Evolutionary conservation across 2,113 vertebrate genomes (phyloP), one percentile per base, ranked within the genome.

Genomic region (Otocyon megalotis): DNA sequence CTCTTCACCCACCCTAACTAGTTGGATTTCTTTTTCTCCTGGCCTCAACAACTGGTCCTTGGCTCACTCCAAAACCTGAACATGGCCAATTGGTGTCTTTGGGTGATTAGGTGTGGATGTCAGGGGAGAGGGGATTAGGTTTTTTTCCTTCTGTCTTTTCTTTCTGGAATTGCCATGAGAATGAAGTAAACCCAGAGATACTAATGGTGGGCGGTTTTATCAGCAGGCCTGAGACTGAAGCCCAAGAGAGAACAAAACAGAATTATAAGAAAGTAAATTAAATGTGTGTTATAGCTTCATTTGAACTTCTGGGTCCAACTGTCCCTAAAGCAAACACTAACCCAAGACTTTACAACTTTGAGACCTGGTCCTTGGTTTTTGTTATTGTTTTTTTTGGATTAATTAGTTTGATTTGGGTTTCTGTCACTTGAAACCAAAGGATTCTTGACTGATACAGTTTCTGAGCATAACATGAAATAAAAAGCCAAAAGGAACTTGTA

Each of bases 251-350:
- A 6, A 63, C 30, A 56, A 60, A 56, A 28, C 2, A 54, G 22
- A n/a, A 69, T 30, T 16, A 62, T 16, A 62, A 71, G 82, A 63
- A 71, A 30, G 48, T 16, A 10, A 53, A 30, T 17, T 22, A 48
- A 53, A 17, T 22, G n/a, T 50, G 16, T 0, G 0, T 14, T 2
- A 4, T 1, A 43, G 19, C n/a, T 16, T 71, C 3, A 0, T 10
- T 72, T 20, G 53, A 1, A 74, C 63, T 54, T 56, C 62, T 37
- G 62, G 43, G 85, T 17, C 30, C 20, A 9, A 37, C 22, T 4
- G 2, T 69, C 32, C 56, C n/a, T 8, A 63, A 53, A 82, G 71
- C 9, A 56, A 69, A 65, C 0, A 22, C 9, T n/a, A 32, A 56
- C 6, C 2, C 0, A 50, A 37, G 37, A 35, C 28, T 79, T 79